Base-by-base conservation (phyloP, 2,113 vertebrate species). In the Eretmodus cyanostictus region DNA sequence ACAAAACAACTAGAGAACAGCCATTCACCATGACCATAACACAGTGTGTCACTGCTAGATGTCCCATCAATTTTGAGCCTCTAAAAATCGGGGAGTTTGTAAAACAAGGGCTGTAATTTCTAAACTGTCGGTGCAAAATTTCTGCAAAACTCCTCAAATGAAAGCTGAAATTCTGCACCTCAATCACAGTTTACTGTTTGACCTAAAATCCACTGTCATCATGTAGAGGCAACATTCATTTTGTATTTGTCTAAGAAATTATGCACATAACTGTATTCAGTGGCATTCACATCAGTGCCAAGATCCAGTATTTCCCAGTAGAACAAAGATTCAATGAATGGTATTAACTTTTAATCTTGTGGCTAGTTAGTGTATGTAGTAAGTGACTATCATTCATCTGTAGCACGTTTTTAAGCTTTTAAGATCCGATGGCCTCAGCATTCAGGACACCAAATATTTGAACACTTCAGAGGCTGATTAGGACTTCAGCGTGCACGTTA, bases 121-220 rank as follows among this genome's bases (percentile, higher is more conserved):
- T 47, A 73, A 73, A 73, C 40, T 0, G 4, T 73, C 0, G 4
- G 13, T 73, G 66, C 22, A 27, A 73, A 27, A 45, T 45, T 27
- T 47, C 9, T 29, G 40, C 9, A 73, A 3, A 45, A 11, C 13
- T 45, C 66, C 38, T 45, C 6, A 14, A 9, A 73, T 47, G 40
- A 29, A 73, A 73, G 40, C 38, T 45, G 66, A 71, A 73, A 71
- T 42, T 9, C 38, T 45, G 38, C 66, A 73, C 66, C 0, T 73
- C 38, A 42, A 9, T 6, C 19, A 8, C 13, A 9, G 13, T 27
- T 73, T 24, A 45, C 0, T 0, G 38, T 73, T 45, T 27, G 38
- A 73, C 22, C 36, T 73, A 73, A 42, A 71, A 42, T 0, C 38
- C 68, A 45, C 68, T 3, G 5, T 27, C 13, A 24, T 27, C 68